Conservation (phyloP, 2,113 vertebrate species). For the Melanostigma gelatinosum region DNA sequence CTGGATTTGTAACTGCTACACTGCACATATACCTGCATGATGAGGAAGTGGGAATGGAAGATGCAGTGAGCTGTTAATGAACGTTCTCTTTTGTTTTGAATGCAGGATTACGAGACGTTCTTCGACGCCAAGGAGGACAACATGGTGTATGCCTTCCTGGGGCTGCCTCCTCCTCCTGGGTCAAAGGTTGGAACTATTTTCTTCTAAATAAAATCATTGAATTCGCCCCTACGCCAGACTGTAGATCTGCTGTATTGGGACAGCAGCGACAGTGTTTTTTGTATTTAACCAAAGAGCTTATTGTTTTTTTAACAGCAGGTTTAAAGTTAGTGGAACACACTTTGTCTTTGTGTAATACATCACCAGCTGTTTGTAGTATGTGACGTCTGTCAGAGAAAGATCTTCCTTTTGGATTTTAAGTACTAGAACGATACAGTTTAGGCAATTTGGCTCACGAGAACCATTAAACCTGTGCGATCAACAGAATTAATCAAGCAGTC, state of each 20-base stretch:
- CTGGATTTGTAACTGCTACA: background rate
- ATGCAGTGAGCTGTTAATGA: background rate
- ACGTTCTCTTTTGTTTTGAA: background rate
- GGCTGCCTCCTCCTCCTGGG: constrained; percentile 91
- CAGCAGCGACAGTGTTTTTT: background rate
- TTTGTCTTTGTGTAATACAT: background rate
- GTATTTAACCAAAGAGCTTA: background rate
- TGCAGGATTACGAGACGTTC: constrained; percentile 97
- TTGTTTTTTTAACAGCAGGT: background rate
- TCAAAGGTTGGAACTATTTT: constrained; percentile 87
- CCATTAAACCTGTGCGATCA: background rate
- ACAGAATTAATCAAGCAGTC: background rate
- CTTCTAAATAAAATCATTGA: background rate
- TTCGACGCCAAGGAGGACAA: constrained; percentile 98
- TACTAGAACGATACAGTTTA: background rate
- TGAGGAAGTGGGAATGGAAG: background rate
- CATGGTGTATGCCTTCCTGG: constrained; percentile 92
- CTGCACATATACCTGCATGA: background rate
- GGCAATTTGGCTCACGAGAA: background rate
- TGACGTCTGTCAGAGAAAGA: background rate
- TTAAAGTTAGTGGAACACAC: background rate
- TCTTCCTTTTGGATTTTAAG: background rate
- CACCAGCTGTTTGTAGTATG: background rate
- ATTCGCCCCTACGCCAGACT: background rate
- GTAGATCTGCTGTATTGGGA: background rate